Percentiles rank a stretch among this genome's conserved stretches.
phyloP scores from a whole-genome alignment of 2,113 vertebrate genomes.

The Tenrec ecaudatus region DNA sequence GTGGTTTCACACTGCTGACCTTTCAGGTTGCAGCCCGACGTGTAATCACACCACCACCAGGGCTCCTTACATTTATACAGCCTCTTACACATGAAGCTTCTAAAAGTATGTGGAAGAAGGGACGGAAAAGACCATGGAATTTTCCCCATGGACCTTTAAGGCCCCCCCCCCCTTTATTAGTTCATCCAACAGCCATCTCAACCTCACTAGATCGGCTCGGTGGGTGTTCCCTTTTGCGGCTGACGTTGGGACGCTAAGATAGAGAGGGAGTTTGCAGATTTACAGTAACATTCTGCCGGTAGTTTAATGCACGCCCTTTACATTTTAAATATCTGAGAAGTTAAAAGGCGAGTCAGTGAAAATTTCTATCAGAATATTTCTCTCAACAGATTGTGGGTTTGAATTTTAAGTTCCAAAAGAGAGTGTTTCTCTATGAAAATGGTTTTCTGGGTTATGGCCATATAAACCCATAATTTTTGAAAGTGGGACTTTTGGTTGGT shows the following conservation, averaged over 20 bases:
- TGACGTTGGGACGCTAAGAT: constrained; percentile 1
- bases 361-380: constrained; percentile 15
- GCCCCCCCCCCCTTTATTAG: too few species aligned
- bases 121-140: too few species aligned
- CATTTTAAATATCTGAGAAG: constrained; percentile 33
- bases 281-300: not conserved
- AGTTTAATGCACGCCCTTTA: not conserved
- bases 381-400: not conserved
- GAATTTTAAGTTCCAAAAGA: not conserved
- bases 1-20: too few species aligned
- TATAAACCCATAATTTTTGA: too few species aligned
- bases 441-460: too few species aligned
- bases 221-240: not conserved
- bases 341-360: not conserved
- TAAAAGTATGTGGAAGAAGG: too few species aligned
- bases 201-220: not conserved
- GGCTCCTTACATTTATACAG: not conserved
- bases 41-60: too few species aligned
- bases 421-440: too few species aligned
- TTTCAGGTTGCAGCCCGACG: too few species aligned
- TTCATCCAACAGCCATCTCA: constrained; percentile 10
- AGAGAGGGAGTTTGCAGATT: not conserved
- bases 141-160: too few species aligned
- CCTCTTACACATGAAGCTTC: not conserved
- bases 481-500: too few species aligned